Base-by-base conservation (phyloP, 2,888 invertebrate genomes). In the Syritta pipiens region DNA sequence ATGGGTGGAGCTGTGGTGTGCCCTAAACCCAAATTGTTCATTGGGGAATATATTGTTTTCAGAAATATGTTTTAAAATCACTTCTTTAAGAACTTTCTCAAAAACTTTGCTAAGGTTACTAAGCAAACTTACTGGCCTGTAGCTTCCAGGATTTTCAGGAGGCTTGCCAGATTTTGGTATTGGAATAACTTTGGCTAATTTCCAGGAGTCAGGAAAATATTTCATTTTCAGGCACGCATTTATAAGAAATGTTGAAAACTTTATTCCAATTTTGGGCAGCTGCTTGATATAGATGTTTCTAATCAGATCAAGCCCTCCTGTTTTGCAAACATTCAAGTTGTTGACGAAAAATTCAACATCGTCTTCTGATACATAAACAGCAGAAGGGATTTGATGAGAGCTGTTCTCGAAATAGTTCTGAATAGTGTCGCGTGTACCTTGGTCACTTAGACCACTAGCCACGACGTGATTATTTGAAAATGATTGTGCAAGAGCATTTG, bases 191-290 rank as follows among this genome's bases (percentile, higher is more conserved):
- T 30, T 49, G 6, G 30, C 28, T 9, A 12, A 28, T 49, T 48
- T 48, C 49, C 51, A 51, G 9, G 20, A 5, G 12, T 10, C 10
- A 4, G 51, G 51, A 32, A 35, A 51, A 51, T 51, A 51, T 51
- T 35, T 10, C 20, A 51, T 9, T 20, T 51, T 51, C 1, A 51
- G 10, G 10, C 35, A 51, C 9, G 51, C 32, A 32, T 35, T 51
- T 4, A 51, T 19, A 10, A 51, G 1, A 35, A 51, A 32, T 6
- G 32, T 22, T 12, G 22, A 28, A 12, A 35, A 51, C 3, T 10
- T 49, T 4, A 30, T 30, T 19, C 49, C 30, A 12, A 10, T 12
- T 14, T 17, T 30, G 1, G 49, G 30, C 3, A 51, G 10, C 19
- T 51, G 32, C 20, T 51, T 32, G 1, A 53, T 20, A 12, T 53